A percentile compares a stretch with the other conserved stretches of the same genome.
phyloP scores from a whole-genome alignment of 2,888 invertebrate genomes.

The Spisula solida region DNA sequence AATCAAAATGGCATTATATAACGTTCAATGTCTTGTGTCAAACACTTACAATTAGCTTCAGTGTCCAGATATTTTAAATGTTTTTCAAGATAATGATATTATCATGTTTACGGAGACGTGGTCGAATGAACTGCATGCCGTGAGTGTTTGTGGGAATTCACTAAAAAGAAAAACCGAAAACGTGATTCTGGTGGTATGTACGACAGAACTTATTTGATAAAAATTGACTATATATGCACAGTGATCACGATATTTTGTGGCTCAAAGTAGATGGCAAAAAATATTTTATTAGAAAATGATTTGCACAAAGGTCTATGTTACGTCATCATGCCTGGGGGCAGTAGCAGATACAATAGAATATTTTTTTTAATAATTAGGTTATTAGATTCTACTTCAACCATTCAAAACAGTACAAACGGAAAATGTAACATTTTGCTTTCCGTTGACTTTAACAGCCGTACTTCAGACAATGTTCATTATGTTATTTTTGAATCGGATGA shows the following conservation, averaged over 20 bases:
- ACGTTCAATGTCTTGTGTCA: background rate
- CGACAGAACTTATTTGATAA: background rate
- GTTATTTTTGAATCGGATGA: no score
- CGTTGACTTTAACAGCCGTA: no score
- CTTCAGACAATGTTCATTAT: no score
- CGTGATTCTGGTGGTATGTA: background rate
- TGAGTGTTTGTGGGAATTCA: background rate
- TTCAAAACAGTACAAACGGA: background rate
- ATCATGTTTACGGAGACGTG: background rate
- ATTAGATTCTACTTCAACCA: background rate
- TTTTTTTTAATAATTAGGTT: background rate
- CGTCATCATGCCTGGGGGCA: background rate
- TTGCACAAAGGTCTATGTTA: background rate
- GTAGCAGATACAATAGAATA: background rate
- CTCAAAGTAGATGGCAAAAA: background rate
- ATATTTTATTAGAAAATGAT: background rate
- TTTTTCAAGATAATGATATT: background rate
- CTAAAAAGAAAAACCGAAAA: background rate
- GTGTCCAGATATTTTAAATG: background rate
- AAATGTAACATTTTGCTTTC: constrained; percentile 4
- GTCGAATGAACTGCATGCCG: background rate
- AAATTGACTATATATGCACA: background rate
- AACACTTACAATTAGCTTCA: background rate
- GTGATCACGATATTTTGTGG: background rate
- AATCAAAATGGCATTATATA: background rate